These are phyloP conservation scores for Hydrotaea diabolus DNA, from an alignment of 2,888 invertebrate species.

Conservation along the genomic window DNA sequence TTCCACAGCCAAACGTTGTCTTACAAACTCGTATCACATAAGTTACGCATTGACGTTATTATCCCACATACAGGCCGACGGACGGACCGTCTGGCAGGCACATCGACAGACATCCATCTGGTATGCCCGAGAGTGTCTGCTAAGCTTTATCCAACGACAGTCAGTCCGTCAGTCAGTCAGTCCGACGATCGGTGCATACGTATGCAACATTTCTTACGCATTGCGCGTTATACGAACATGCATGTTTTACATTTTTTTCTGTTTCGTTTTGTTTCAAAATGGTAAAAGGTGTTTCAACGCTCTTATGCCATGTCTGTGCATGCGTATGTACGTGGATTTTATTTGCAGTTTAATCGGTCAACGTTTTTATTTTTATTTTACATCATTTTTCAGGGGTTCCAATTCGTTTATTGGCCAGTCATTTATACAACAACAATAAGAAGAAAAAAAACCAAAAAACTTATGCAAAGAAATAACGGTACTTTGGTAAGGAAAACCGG, in stretches of 20 bases:
- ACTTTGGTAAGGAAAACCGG: neutral
- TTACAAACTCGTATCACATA: neutral
- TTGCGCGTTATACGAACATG: slow-evolving; percentile 25
- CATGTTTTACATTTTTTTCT: neutral
- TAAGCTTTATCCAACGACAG: neutral
- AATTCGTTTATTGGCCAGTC: no score
- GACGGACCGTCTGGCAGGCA: no score
- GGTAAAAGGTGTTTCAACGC: slow-evolving; percentile 7
- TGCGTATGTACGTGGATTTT: neutral
- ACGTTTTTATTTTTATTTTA: slow-evolving; percentile 48
- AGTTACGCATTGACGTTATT: slow-evolving; percentile 33
- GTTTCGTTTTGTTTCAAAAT: neutral
- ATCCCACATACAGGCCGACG: no score
- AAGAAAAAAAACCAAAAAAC: neutral
- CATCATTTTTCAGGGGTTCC: no score
- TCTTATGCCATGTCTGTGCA: no score
- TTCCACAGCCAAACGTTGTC: neutral
- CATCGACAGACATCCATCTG: no score
- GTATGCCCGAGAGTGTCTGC: no score
- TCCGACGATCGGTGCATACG: neutral
- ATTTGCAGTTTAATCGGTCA: neutral
- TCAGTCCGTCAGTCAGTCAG: neutral
- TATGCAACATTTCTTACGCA: slow-evolving; percentile 31
- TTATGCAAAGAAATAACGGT: neutral
- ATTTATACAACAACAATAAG: no score